These are phyloP conservation scores for Austrofundulus limnaeus DNA, from an alignment of 2,113 vertebrate genomes.

Conservation along the genomic window DNA sequence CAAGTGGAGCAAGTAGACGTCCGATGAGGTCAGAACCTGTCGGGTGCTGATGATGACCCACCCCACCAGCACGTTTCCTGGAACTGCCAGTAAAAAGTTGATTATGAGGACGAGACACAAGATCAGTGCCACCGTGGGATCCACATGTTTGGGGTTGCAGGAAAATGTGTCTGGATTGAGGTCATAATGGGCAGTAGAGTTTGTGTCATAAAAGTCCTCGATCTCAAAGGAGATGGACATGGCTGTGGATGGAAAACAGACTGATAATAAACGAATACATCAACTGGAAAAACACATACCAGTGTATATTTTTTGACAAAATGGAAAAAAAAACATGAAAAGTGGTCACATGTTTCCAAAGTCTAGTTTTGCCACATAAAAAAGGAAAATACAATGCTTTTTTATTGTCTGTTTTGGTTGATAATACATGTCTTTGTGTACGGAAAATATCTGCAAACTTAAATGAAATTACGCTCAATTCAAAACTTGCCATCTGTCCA, in stretches of 20 bases:
- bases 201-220: rapidly evolving
- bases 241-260: conserved; percentile 26
- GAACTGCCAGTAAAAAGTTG: conserved; percentile 73
- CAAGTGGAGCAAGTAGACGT: conserved; percentile 75
- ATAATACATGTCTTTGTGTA: too few relatives aligned
- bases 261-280: neutral
- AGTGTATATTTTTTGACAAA: neutral
- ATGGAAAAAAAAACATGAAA: rapidly evolving
- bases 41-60: conserved; percentile 63
- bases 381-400: too few relatives aligned
- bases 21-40: conserved; percentile 59
- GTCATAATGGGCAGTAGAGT: rapidly evolving
- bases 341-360: too few relatives aligned
- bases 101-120: conserved; percentile 12
- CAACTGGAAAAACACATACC: neutral
- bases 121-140: neutral
- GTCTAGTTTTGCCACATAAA: too few relatives aligned
- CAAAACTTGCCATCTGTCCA: too few relatives aligned
- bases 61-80: conserved; percentile 73
- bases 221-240: rapidly evolving
- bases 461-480: too few relatives aligned
- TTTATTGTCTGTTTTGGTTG: too few relatives aligned
- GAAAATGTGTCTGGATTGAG: rapidly evolving
- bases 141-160: neutral
- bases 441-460: too few relatives aligned